Base-by-base conservation (phyloP, 2,888 invertebrate genomes). In the Busseola fusca region DNA sequence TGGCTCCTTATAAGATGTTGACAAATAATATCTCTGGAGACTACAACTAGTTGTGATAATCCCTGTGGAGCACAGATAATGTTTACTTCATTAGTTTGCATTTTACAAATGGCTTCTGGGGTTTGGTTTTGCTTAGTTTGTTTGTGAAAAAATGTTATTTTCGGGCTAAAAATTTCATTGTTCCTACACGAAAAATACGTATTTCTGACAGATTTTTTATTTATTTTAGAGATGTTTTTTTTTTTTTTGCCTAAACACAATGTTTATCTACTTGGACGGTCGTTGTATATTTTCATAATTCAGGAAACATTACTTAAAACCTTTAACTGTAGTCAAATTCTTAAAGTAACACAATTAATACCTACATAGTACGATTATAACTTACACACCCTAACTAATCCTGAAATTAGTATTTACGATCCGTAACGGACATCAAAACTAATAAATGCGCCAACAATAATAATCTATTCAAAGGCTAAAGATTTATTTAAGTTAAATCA, bases 401-500 rank as follows among this genome's bases (percentile, higher is more conserved):
- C 78, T 64, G 14, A 83, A 78, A 81, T 80, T 82, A 67, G 80
- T 83, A 78, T 82, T 82, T 74, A 79, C 54, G 58, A 60, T 64
- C 74, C 76, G 73, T 81, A 78, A 74, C 70, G 59, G 54, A 70
- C 60, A 83, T 78, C 72, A 82, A 83, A 76, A 77, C 67, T 64
- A 57, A 71, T 70, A 63, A 84, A 78, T 72, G 52, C 74, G 40
- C 25, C 58, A 66, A 66, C 78, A 78, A 84, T 85, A 85, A 88
- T 91, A 92, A 92, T 91, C 91, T 88, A 88, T 93, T 93, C 90
- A 92, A 73, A 79, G 56, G 60, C 82, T 82, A 79, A 85, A 88
- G 88, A 90, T 91, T 91, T 91, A 92, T 91, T 91, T 88, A 89
- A 92, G 89, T 91, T 92, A 91, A 92, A 93, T 93, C 93, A 93